Conservation (phyloP, 2,888 invertebrate genomes). For the Heteromyza rotundicornis region DNA sequence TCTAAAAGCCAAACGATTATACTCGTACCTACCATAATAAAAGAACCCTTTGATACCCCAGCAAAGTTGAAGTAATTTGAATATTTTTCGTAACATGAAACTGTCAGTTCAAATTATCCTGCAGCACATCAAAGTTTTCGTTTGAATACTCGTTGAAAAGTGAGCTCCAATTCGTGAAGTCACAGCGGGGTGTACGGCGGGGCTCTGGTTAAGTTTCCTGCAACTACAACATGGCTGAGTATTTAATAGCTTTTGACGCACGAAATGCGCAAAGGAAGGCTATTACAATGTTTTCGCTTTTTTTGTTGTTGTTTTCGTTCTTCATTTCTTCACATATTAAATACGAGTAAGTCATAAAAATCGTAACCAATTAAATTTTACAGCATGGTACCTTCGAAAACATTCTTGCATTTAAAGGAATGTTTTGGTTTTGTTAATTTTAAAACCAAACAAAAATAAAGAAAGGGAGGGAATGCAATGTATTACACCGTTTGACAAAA, state of each 20-base stretch:
- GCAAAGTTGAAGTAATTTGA: no score
- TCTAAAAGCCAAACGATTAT: no score
- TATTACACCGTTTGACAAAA: no score
- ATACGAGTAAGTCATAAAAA: slow-evolving; percentile 7
- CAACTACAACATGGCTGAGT: not conserved
- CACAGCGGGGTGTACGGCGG: not conserved
- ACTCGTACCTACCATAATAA: no score
- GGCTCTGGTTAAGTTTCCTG: not conserved
- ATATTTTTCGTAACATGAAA: not conserved
- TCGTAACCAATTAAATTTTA: not conserved
- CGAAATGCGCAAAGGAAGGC: not conserved
- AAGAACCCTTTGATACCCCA: no score
- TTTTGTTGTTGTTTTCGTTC: no score
- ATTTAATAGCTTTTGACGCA: slow-evolving; percentile 3
- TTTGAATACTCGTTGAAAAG: not conserved
- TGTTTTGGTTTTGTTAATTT: no score
- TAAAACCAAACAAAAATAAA: no score
- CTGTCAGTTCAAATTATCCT: not conserved
- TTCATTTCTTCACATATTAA: not conserved
- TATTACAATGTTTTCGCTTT: not conserved
- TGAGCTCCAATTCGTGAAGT: not conserved
- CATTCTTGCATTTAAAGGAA: no score
- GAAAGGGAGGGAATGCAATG: no score
- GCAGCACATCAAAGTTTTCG: not conserved
- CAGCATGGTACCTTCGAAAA: not conserved